phyloP scores from a whole-genome alignment of 2,797 vertebrate species.

The Premnoplex brunnescens region DNA sequence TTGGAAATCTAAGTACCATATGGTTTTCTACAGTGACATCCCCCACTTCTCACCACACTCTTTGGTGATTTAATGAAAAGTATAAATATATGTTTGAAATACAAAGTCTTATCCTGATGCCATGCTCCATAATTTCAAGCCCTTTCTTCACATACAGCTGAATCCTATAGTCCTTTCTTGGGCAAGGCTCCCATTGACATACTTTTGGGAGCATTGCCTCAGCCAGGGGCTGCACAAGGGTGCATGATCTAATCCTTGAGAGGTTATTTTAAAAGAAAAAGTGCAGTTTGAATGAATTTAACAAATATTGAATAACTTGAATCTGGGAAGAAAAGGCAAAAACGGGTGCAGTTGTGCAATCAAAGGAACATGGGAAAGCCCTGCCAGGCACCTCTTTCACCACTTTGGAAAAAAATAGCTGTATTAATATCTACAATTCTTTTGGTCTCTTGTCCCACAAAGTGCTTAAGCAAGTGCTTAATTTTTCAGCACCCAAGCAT shows the following conservation, averaged over 20 bases:
- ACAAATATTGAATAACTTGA: background rate
- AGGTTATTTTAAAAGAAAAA: background rate
- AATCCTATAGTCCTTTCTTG: background rate
- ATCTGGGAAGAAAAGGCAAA: background rate
- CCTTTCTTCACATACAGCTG: background rate
- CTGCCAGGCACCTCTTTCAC: background rate
- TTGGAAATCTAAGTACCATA: background rate
- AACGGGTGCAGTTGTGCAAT: background rate
- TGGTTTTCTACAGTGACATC: conserved; percentile 27
- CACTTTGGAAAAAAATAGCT: background rate
- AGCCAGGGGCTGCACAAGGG: background rate
- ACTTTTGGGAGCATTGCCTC: background rate
- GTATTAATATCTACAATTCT: background rate
- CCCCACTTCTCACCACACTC: background rate
- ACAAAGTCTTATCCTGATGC: background rate
- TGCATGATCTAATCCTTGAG: background rate
- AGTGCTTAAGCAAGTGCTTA: background rate
- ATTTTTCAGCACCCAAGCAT: background rate
- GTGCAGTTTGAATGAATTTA: background rate
- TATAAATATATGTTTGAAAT: conserved; percentile 18
- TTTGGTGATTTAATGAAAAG: background rate
- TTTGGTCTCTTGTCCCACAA: background rate
- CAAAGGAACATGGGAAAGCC: accelerated
- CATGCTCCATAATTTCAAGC: background rate
- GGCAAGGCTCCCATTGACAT: background rate